phyloP scores from a whole-genome alignment of 2,113 vertebrate species.

The Mola mola region DNA sequence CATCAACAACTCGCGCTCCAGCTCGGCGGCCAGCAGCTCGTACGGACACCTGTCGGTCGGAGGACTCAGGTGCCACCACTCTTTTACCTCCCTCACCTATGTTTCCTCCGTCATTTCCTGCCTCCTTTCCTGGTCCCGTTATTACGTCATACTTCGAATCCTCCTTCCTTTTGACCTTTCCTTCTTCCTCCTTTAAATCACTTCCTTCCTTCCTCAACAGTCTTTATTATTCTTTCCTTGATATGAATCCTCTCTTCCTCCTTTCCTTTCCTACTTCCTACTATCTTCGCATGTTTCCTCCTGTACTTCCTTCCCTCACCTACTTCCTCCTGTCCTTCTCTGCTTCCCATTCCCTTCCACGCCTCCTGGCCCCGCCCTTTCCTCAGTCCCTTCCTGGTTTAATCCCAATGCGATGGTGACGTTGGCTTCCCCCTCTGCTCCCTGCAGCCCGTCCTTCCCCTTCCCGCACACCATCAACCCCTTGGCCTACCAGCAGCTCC shows the following conservation, averaged over 20 bases:
- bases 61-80: slow-evolving; percentile 85
- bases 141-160: not conserved
- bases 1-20: slow-evolving; percentile 94
- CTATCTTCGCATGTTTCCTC: not conserved
- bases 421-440: not conserved
- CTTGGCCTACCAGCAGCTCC: slow-evolving; percentile 91
- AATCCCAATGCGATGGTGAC: not conserved
- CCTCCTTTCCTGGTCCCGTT: too few relatives aligned
- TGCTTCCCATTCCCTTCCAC: not conserved
- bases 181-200: not conserved
- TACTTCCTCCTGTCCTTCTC: not conserved
- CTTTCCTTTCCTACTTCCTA: not conserved
- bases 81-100: not conserved
- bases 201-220: not conserved
- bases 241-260: not conserved
- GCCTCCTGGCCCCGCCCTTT: not conserved
- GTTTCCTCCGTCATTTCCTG: not conserved
- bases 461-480: slow-evolving; percentile 91
- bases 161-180: not conserved
- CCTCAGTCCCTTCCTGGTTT: not conserved
- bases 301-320: too few relatives aligned
- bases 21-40: slow-evolving; percentile 89
- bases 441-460: slow-evolving; percentile 89
- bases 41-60: slow-evolving; percentile 93
- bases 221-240: not conserved